Evolutionary conservation across 2,113 vertebrate species (phyloP), one percentile per base, ranked within the genome.

Genomic region (Aix galericulata): DNA sequence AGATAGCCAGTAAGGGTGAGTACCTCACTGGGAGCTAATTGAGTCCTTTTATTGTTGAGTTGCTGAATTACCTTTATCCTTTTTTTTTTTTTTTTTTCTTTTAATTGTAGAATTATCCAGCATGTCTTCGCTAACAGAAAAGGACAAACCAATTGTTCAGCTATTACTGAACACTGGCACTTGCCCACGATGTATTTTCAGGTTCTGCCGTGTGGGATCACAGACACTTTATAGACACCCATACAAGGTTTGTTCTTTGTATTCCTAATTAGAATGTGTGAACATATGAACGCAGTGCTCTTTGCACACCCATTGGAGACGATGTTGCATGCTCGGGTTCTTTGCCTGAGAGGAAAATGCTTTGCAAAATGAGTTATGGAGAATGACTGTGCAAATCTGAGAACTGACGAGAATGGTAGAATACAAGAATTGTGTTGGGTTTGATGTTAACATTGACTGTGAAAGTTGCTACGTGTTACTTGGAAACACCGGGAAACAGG

Each of bases 151-250:
- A 8, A 42, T 99, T 55, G 97, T 98, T 55, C 96, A 94, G 93
- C 97, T 98, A 94, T 97, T 99, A 69, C 80, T 99, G 78, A 95
- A 44, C 4, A 75, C 98, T 34, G 98, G 99, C 50, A 99, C 99
- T 92, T 99, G 99, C 87, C 98, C 98, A 22, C 98, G 99, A 91
- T 99, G 99, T 75, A 67, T 99, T 55, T 98, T 99, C 91, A 97
- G 99, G 66, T 99, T 99, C 97, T 99, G 99, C 97, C 98, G 98
- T 10, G 96, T 99, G 55, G 98, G 97, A 42, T 97, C 97, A 27
- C 98, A 98, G 79, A 71, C 97, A 2, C 96, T 98, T 17, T 99
- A 99, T 82, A 97, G 98, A 50, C 97, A 86, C 48, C 96, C 98
- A 13, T 95, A 89, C 23, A 90, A 99, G 99, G 99, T 99, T 88